Evolutionary conservation across 1,140 invertebrate genomes (phyloP), one percentile per base, ranked within the genome.

Genomic region (Drosophila melanogaster): DNA sequence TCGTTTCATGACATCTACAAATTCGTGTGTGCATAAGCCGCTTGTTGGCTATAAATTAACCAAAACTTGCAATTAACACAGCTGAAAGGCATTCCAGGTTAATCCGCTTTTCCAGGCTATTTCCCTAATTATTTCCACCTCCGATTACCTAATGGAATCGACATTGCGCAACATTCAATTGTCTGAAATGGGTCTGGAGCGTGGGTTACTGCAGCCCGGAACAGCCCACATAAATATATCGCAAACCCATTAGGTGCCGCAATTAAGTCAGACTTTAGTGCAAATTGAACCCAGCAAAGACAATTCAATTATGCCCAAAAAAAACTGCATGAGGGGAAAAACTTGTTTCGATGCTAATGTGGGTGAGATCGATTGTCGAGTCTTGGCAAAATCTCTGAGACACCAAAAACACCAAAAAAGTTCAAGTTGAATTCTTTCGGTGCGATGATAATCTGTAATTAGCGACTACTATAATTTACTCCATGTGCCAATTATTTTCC

Each of bases 381-480:
- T 49, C 19, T 50, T 17, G 15, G 49, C 49, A 12, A 62, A 56
- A 71, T 40, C 43, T 53, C 1, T 75, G 46, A 43, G 47, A 55
- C 43, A 61, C 12, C 37, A 1, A 37, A 37, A 14, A 33, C 5
- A 3, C 41, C 40, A 49, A 50, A 64, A 67, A 54, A 73, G 74
- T 83, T 86, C 70, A 83, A 79, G 66, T 79, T 76, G 69, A 86
- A 71, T 76, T 76, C 65, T 79, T 65, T 59, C 37, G 24, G 41
- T 7, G 57, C 61, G 75, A 74, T 77, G 72, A 60, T 75, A 78
- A 76, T 71, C 75, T 81, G 59, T 77, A 79, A 83, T 86, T 76
- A 79, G 69, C 55, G 54, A 26, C 50, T 57, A 66, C 66, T 59
- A 83, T 79, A 87, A 86, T 79, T 83, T 76, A 41, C 50, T 30